Evolutionary conservation across 2,797 vertebrate species (phyloP).

Genomic region (Hippoglossus hippoglossus): DNA sequence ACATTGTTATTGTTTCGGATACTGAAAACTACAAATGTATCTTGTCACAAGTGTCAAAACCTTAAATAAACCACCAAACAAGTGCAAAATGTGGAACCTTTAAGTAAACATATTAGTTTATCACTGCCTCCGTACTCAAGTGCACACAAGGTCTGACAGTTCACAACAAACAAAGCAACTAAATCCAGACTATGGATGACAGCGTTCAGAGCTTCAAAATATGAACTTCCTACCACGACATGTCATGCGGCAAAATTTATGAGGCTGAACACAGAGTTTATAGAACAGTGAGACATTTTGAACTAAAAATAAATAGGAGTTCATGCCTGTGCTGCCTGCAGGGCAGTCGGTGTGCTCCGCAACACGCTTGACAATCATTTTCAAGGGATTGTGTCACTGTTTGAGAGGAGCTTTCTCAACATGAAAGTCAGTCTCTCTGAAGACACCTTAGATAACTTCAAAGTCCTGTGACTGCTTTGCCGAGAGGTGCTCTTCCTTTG

Average conservation of each 20-base stretch:
- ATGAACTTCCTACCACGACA: conserved; percentile 4
- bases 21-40: too few species aligned
- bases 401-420: conserved; percentile 73
- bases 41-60: too few species aligned
- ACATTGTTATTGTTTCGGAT: too few species aligned
- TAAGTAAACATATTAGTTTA: not conserved
- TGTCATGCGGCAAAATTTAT: conserved; percentile 37
- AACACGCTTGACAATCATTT: conserved; percentile 78
- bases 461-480: conserved; percentile 77
- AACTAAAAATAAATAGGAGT: conserved; percentile 62
- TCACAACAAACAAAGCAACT: not conserved
- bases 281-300: conserved; percentile 32
- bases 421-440: conserved; percentile 81
- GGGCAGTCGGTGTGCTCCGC: conserved; percentile 61
- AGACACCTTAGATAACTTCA: conserved; percentile 81
- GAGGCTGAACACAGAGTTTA: conserved; percentile 44
- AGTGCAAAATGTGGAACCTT: not conserved
- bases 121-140: not conserved
- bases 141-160: conserved; percentile 2
- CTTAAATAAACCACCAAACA: too few species aligned
- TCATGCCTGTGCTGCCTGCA: conserved; percentile 59
- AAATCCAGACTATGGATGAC: not conserved
- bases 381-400: conserved; percentile 73
- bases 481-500: conserved; percentile 76
- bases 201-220: conserved; percentile 19